Conservation (phyloP, 2,797 vertebrate species). For the Chelon auratus region DNA sequence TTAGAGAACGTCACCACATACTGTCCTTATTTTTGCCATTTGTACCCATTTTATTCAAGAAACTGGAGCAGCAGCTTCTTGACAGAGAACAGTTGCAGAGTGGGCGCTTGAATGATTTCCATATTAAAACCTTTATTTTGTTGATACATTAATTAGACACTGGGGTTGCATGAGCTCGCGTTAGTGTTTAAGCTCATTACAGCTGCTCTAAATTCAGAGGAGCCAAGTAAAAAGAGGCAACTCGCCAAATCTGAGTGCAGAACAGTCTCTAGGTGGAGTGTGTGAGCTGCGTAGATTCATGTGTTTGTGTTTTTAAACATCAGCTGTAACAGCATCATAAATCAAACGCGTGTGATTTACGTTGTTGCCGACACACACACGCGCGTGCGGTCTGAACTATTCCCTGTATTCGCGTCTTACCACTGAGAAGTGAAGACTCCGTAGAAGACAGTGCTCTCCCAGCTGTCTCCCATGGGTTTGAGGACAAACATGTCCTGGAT, state of each 20-base stretch:
- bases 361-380: neutral
- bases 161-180: constrained; percentile 29
- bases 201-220: constrained; percentile 57
- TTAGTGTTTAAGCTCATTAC: constrained; percentile 61
- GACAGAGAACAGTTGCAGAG: constrained; percentile 46
- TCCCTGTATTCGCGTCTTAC: constrained; percentile 70
- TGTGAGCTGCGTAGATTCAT: constrained; percentile 14
- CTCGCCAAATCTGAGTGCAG: constrained; percentile 33
- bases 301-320: constrained; percentile 22
- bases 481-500: constrained; percentile 94
- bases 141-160: constrained; percentile 54
- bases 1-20: neutral
- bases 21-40: constrained; percentile 3
- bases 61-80: constrained; percentile 33
- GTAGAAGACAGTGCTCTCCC: constrained; percentile 90
- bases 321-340: constrained; percentile 1
- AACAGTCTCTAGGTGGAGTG: constrained; percentile 37
- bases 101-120: constrained; percentile 29
- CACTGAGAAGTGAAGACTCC: constrained; percentile 96
- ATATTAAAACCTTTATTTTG: constrained; percentile 52
- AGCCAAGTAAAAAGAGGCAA: constrained; percentile 32
- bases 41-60: neutral
- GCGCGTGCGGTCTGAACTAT: constrained; percentile 6
- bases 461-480: constrained; percentile 84
- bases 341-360: constrained; percentile 11